Evolutionary conservation across 2,888 invertebrate species (phyloP), one percentile per base, ranked within the genome.

Genomic region (Eudemis profundana): DNA sequence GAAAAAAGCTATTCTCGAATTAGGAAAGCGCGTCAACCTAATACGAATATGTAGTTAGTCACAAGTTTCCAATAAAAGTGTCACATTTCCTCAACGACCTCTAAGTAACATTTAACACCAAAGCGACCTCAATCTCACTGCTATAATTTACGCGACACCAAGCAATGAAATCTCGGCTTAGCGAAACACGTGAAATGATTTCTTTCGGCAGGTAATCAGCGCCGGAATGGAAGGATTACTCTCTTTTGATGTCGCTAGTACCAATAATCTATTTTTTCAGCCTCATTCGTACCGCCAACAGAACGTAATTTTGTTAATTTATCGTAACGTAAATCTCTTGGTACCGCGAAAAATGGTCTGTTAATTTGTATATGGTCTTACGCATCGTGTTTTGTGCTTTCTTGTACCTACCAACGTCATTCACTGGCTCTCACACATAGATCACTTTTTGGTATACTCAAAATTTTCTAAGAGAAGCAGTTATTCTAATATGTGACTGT

Each of bases 181-280:
- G 19, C 33, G 42, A 42, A 62, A 54, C 44, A 54, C 46, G 53
- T 53, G 51, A 50, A 53, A 33, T 33, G 46, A 71, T 76, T 76
- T 78, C 70, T 73, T 74, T 69, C 76, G 74, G 75, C 75, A 78
- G 78, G 77, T 82, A 81, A 82, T 80, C 80, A 80, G 79, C 75
- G 71, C 71, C 71, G 69, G 73, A 82, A 80, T 82, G 82, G 81
- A 82, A 82, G 81, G 81, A 76, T 77, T 73, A 73, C 75, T 70
- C 66, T 68, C 82, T 68, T 81, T 82, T 82, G 82, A 82, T 82
- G 76, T 82, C 72, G 75, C 78, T 81, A 81, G 78, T 78, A 81
- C 79, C 82, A 82, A 82, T 82, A 80, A 78, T 77, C 76, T 77
- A 77, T 78, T 78, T 78, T 73, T 79, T 78, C 79, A 76, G 75